phyloP scores from a whole-genome alignment of 2,888 invertebrate genomes.

The Dryomyza anilis region DNA sequence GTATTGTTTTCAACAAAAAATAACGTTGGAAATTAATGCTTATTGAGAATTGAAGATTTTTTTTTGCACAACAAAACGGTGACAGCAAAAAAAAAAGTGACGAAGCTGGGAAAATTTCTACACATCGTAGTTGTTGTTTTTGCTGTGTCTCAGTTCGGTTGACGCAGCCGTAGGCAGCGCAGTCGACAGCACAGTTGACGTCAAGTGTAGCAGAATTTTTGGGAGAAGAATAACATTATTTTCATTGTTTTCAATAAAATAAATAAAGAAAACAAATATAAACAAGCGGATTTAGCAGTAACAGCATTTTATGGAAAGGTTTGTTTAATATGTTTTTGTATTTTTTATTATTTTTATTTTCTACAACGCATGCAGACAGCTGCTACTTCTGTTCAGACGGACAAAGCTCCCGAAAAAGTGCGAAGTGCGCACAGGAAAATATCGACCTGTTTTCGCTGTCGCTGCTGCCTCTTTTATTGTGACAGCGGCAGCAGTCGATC shows the following conservation, averaged over 20 bases:
- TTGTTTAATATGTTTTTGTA: not conserved
- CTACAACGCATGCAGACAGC: not conserved
- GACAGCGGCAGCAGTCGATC: too few relatives aligned
- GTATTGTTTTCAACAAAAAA: too few relatives aligned
- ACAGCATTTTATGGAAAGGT: not conserved
- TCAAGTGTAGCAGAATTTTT: not conserved
- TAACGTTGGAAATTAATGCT: not conserved
- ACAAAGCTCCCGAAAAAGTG: not conserved
- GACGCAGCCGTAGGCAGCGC: not conserved
- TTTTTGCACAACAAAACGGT: not conserved
- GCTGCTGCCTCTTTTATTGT: too few relatives aligned
- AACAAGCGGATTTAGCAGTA: not conserved
- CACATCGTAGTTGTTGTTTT: not conserved
- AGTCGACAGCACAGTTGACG: slow-evolving; percentile 5
- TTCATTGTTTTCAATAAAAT: too few relatives aligned
- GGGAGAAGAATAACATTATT: too few relatives aligned
- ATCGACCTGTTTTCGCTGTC: slow-evolving; percentile 5
- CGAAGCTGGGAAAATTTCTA: slow-evolving; percentile 21
- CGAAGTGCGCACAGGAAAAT: not conserved
- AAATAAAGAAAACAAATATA: not conserved
- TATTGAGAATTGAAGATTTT: too few relatives aligned
- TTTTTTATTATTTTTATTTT: not conserved
- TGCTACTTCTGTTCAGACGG: not conserved
- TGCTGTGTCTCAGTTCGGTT: not conserved
- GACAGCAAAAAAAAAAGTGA: not conserved